Evolutionary conservation across 2,888 invertebrate genomes (phyloP).

Genomic region (Caenorhabditis becei): DNA sequence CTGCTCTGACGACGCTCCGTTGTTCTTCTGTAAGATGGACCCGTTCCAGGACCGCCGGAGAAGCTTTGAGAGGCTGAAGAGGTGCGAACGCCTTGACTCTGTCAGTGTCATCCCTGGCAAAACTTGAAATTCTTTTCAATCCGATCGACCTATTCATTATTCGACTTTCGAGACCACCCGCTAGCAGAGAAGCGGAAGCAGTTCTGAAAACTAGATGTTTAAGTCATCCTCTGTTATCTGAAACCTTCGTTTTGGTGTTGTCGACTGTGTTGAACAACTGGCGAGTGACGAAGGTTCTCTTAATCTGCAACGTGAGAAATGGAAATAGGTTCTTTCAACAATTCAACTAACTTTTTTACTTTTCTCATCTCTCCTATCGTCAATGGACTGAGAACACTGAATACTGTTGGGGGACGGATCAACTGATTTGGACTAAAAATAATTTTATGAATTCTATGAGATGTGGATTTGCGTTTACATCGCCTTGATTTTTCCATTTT

Average conservation of each 20-base stretch:
- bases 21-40: conserved; percentile 63
- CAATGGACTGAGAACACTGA: conserved; percentile 73
- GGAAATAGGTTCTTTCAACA: not conserved
- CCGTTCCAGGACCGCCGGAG: conserved; percentile 17
- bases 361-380: conserved; percentile 72
- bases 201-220: conserved; percentile 5
- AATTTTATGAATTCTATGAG: conserved; percentile 8
- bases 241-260: conserved; percentile 22
- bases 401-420: conserved; percentile 64
- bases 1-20: conserved; percentile 55
- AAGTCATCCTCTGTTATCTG: not conserved
- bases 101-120: conserved; percentile 48
- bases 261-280: conserved; percentile 6
- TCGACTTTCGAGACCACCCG: conserved; percentile 25
- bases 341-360: conserved; percentile 61
- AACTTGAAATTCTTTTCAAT: conserved; percentile 52
- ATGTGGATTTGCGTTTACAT: not conserved
- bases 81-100: conserved; percentile 27
- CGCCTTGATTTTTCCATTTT: conserved; percentile 5
- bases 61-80: conserved; percentile 30
- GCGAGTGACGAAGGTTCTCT: conserved; percentile 5
- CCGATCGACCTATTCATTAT: conserved; percentile 48
- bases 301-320: conserved; percentile 36
- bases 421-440: conserved; percentile 46
- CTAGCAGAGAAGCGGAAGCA: conserved; percentile 19